These are phyloP conservation scores for Hylomyscus alleni DNA, from an alignment of 2,797 vertebrate species.

Conservation along the genomic window DNA sequence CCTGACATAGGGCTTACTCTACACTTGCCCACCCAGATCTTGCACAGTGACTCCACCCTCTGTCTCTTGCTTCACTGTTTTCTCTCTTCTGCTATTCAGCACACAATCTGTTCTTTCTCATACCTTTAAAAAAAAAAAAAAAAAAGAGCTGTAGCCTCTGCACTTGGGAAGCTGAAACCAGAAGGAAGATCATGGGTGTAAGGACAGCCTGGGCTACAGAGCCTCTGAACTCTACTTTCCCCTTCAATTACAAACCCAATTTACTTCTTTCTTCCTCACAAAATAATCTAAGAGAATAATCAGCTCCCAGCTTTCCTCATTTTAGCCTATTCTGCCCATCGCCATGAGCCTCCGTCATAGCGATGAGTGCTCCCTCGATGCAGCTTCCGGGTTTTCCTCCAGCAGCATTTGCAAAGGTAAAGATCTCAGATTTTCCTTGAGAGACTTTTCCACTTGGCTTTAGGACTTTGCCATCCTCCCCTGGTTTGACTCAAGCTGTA, in stretches of 20 bases:
- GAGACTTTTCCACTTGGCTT: background rate
- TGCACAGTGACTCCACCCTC: background rate
- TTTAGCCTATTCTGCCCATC: too few relatives aligned
- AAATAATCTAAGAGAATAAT: background rate
- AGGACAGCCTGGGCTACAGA: background rate
- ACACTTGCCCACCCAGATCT: background rate
- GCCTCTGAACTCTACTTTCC: background rate
- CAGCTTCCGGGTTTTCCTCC: background rate
- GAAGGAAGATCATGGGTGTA: background rate
- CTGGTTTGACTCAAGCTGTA: background rate
- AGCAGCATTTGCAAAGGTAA: background rate
- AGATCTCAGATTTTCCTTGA: background rate
- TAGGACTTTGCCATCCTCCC: background rate
- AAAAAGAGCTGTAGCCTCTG: background rate
- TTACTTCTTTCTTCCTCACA: background rate
- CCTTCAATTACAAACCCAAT: background rate
- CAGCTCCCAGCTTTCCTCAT: background rate
- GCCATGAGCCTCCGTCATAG: background rate
- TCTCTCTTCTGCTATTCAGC: background rate
- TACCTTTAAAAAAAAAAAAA: background rate
- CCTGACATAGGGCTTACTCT: too few relatives aligned
- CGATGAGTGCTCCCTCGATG: background rate
- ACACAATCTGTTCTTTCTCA: background rate
- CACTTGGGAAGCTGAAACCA: background rate
- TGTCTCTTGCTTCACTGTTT: background rate